Conservation (phyloP, 2,113 vertebrate genomes). For the Panthera uncia region DNA sequence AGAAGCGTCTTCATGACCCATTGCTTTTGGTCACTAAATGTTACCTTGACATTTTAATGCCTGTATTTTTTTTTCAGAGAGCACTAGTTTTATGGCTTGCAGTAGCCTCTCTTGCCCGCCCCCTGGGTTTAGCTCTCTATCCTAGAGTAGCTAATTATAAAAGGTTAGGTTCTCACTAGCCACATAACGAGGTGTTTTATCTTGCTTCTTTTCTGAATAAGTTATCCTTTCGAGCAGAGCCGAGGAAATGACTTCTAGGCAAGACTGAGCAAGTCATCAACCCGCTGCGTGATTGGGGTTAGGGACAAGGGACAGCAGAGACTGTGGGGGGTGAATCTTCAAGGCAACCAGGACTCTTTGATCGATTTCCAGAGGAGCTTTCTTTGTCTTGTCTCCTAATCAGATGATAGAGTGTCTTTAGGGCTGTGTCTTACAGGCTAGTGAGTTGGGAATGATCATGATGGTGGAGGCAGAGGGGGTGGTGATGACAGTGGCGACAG, state of each 20-base stretch:
- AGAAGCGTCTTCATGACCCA: not conserved
- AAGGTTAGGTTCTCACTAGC: not conserved
- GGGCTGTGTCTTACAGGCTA: not conserved
- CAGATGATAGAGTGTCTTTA: not conserved
- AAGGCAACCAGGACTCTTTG: not conserved
- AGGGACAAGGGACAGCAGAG: not conserved
- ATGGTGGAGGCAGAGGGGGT: too few species aligned
- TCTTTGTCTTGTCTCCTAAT: not conserved
- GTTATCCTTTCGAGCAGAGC: not conserved
- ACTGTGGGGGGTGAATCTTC: not conserved
- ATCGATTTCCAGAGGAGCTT: not conserved
- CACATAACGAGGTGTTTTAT: not conserved
- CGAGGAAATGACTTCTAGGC: not conserved
- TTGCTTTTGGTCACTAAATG: not conserved
- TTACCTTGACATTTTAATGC: not conserved
- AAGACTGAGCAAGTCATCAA: not conserved
- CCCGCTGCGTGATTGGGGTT: not conserved
- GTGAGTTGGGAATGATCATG: not conserved
- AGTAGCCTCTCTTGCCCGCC: not conserved
- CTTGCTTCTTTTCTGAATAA: not conserved
- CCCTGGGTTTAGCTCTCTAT: not conserved
- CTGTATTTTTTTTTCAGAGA: not conserved
- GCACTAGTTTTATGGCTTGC: not conserved
- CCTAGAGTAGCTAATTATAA: not conserved
- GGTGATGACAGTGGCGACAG: not conserved